phyloP scores from a whole-genome alignment of 1,140 invertebrate species.

The Dolichoris vasculosae region DNA sequence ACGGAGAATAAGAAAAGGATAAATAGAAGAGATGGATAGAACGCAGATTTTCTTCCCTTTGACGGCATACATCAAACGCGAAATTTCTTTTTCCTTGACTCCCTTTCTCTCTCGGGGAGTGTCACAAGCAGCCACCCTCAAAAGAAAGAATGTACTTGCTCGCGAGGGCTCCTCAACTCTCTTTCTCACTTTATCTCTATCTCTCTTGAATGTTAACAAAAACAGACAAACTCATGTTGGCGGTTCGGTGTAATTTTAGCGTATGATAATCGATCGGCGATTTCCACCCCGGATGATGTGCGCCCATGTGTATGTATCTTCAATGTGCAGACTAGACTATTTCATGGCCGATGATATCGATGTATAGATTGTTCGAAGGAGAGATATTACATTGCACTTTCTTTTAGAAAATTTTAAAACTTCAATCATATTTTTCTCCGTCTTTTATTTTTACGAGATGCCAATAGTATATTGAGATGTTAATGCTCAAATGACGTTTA shows the following conservation, averaged over 20 bases:
- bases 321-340: not conserved
- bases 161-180: conserved; percentile 37
- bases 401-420: conserved; percentile 17
- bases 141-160: conserved; percentile 47
- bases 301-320: not conserved
- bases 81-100: conserved; percentile 68
- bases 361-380: not conserved
- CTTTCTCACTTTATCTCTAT: conserved; percentile 54
- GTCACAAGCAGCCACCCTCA: conserved; percentile 61
- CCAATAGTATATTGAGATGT: not conserved
- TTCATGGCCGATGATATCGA: not conserved
- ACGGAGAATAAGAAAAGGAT: conserved; percentile 21
- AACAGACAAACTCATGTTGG: conserved; percentile 5
- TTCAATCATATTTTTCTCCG: not conserved
- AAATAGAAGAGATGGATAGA: conserved; percentile 35
- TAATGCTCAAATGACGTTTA: not conserved
- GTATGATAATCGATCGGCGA: conserved; percentile 49
- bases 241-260: conserved; percentile 51
- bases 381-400: conserved; percentile 34
- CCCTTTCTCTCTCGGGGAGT: conserved; percentile 63
- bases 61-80: conserved; percentile 71
- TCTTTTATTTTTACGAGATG: not conserved
- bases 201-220: conserved; percentile 46
- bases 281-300: conserved; percentile 11
- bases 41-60: conserved; percentile 60